A percentile compares a stretch with the other conserved stretches of the same genome.
Evolutionary conservation across 2,797 vertebrate species (phyloP).

Genomic region (Xyrichtys novacula): DNA sequence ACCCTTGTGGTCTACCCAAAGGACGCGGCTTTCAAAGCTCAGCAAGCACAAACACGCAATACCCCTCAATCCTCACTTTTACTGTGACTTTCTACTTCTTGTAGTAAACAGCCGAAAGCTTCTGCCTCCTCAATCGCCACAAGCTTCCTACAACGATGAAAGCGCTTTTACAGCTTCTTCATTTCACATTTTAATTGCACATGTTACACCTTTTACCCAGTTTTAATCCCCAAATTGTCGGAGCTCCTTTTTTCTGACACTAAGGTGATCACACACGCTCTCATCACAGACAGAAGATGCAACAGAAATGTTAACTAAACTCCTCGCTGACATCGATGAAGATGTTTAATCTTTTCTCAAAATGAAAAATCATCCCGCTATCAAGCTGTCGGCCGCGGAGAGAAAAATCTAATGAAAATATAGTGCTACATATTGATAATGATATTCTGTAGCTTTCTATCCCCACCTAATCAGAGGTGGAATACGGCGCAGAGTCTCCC

Average conservation of each 20-base stretch:
- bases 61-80: slow-evolving; percentile 56
- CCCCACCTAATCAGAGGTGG: slow-evolving; percentile 80
- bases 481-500: slow-evolving; percentile 72
- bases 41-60: slow-evolving; percentile 47
- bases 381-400: slow-evolving; percentile 73
- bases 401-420: slow-evolving; percentile 83
- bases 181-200: slow-evolving; percentile 66
- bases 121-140: slow-evolving; percentile 45
- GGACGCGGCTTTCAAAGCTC: slow-evolving; percentile 69
- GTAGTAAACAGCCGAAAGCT: slow-evolving; percentile 64
- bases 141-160: slow-evolving; percentile 69
- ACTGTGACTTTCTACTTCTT: slow-evolving; percentile 56
- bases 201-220: slow-evolving; percentile 49
- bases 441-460: slow-evolving; percentile 82
- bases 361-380: slow-evolving; percentile 78
- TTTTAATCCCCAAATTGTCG: slow-evolving; percentile 32
- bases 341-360: slow-evolving; percentile 75
- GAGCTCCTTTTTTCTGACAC: slow-evolving; percentile 33
- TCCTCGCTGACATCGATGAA: slow-evolving; percentile 63
- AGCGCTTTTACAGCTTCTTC: slow-evolving; percentile 54
- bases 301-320: slow-evolving; percentile 44
- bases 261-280: slow-evolving; percentile 23
- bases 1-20: slow-evolving; percentile 62
- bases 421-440: slow-evolving; percentile 84
- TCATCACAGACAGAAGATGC: slow-evolving; percentile 22